phyloP scores from a whole-genome alignment of 2,113 vertebrate species.

The Engraulis encrasicolus region DNA sequence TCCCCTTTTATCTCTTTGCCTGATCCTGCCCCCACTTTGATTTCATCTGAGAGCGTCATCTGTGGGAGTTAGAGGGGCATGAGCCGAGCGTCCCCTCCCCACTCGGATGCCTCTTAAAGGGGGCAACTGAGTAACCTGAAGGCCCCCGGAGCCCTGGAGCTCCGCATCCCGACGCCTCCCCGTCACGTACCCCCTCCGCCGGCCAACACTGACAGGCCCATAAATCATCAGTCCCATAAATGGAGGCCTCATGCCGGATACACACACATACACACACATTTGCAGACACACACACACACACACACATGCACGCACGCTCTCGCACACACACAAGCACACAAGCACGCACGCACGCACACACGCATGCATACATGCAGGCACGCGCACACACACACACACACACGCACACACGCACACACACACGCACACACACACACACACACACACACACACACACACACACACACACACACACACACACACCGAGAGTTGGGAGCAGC shows the following conservation, averaged over 20 bases:
- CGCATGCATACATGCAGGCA: too few relatives aligned
- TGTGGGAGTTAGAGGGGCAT: neutral
- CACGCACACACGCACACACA: neutral
- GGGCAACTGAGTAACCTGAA: neutral
- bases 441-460: too few relatives aligned
- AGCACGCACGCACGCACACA: too few relatives aligned
- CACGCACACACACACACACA: too few relatives aligned
- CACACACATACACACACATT: too few relatives aligned
- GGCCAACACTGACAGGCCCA: neutral
- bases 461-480: too few relatives aligned
- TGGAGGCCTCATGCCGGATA: neutral
- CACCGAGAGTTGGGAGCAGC: neutral
- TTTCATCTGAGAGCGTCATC: neutral
- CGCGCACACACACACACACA: too few relatives aligned
- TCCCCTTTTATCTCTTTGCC: neutral
- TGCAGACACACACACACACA: too few relatives aligned
- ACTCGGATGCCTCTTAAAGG: neutral
- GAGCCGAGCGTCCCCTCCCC: neutral
- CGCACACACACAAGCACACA: too few relatives aligned
- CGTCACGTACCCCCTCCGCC: neutral
- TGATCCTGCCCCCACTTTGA: neutral
- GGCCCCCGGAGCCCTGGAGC: neutral
- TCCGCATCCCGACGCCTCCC: neutral
- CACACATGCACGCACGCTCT: neutral
- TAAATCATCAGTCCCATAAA: neutral